Conservation (phyloP, 1,140 invertebrate species). For the Contarinia nasturtii region DNA sequence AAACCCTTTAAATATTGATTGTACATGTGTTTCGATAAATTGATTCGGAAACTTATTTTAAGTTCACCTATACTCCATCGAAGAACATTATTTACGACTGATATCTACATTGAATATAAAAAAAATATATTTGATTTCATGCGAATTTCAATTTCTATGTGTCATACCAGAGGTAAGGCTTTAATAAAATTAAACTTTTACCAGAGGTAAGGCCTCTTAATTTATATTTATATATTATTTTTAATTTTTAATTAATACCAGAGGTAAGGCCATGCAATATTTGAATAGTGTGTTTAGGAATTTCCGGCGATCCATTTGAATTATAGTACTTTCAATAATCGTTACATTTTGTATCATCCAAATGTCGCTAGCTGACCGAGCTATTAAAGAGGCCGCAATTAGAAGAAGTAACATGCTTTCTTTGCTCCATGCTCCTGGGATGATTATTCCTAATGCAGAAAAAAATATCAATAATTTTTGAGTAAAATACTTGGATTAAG, state of each 20-base stretch:
- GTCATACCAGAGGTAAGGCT: no score
- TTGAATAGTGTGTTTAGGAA: conserved; percentile 59
- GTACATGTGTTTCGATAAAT: conserved; percentile 72
- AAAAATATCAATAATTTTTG: no score
- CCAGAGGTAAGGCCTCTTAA: no score
- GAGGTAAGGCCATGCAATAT: conserved; percentile 63
- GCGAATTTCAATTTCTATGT: no score
- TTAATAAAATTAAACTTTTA: no score
- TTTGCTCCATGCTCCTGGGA: conserved; percentile 54
- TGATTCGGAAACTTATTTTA: conserved; percentile 75
- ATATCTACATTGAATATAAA: conserved; percentile 39
- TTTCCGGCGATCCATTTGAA: conserved; percentile 57
- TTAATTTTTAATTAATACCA: no score
- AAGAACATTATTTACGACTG: conserved; percentile 78
- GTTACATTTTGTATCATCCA: conserved; percentile 94
- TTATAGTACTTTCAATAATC: conserved; percentile 85
- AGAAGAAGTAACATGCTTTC: conserved; percentile 64
- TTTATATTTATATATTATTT: no score
- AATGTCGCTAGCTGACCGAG: conserved; percentile 84
- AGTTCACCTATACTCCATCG: conserved; percentile 89
- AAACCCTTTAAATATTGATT: conserved; percentile 84
- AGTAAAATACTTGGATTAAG: no score
- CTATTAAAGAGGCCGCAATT: conserved; percentile 63
- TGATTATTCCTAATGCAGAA: conserved; percentile 38
- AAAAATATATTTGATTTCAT: conserved; percentile 4